A percentile compares a stretch with the other conserved stretches of the same genome.
phyloP scores from a whole-genome alignment of 1,140 invertebrate species.

The Ceratina japonica region DNA sequence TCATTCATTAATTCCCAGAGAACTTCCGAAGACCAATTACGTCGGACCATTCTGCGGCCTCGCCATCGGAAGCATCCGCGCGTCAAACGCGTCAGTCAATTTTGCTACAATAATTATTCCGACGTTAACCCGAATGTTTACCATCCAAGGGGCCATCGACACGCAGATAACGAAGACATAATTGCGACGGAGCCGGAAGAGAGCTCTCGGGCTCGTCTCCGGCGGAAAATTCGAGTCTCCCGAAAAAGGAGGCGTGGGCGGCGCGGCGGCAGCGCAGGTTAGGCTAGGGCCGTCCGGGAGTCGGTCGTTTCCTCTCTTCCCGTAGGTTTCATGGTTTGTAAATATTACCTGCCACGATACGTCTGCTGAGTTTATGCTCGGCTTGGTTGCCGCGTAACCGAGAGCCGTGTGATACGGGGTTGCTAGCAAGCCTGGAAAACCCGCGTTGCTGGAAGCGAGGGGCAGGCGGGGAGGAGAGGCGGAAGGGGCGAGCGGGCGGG shows the following conservation, averaged over 20 bases:
- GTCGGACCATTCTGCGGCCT: neutral
- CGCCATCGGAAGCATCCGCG: too few relatives aligned
- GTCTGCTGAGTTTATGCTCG: constrained; percentile 68
- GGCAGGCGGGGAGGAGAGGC: constrained; percentile 42
- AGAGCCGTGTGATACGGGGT: constrained; percentile 62
- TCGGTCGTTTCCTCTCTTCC: constrained; percentile 33
- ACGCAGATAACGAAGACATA: neutral
- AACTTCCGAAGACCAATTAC: neutral
- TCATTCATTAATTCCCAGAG: neutral
- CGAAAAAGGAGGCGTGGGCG: constrained; percentile 44
- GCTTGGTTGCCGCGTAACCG: constrained; percentile 69
- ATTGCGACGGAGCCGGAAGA: neutral
- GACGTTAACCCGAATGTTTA: too few relatives aligned
- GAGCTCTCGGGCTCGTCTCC: neutral
- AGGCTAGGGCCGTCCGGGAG: constrained; percentile 16
- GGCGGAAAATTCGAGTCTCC: constrained; percentile 48
- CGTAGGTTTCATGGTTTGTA: constrained; percentile 69
- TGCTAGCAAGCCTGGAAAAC: constrained; percentile 26
- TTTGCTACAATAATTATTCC: too few relatives aligned
- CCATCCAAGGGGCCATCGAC: too few relatives aligned
- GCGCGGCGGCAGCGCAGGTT: constrained; percentile 8
- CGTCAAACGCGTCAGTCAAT: too few relatives aligned
- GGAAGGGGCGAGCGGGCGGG: constrained; percentile 37
- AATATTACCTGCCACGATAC: constrained; percentile 66
- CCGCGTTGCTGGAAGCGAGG: neutral